Conservation (phyloP, 2,888 invertebrate genomes). For the Lottia scabra region DNA sequence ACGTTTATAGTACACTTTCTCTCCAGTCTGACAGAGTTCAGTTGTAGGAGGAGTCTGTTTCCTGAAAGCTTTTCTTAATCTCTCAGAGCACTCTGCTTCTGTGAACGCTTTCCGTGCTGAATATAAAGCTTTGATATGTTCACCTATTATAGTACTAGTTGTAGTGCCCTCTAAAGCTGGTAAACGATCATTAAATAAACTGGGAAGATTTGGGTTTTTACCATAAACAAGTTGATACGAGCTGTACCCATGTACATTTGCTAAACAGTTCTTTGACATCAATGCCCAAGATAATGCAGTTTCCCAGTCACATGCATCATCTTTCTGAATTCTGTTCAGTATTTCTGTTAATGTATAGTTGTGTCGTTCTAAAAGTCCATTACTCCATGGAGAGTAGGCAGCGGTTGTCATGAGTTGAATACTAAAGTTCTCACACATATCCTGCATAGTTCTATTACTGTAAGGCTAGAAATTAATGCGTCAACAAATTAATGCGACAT, state of each 20-base stretch:
- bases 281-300: slow-evolving; percentile 18
- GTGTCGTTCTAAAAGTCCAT: slow-evolving; percentile 12
- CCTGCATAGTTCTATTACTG: slow-evolving; percentile 15
- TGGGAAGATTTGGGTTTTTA: slow-evolving; percentile 22
- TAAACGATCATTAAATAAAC: slow-evolving; percentile 14
- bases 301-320: slow-evolving; percentile 23
- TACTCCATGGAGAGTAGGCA: slow-evolving; percentile 17
- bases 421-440: slow-evolving; percentile 29
- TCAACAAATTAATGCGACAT: no score
- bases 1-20: slow-evolving; percentile 8
- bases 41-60: slow-evolving; percentile 12
- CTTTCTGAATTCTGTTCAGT: slow-evolving; percentile 19
- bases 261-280: slow-evolving; percentile 14
- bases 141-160: slow-evolving; percentile 3
- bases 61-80: slow-evolving; percentile 19
- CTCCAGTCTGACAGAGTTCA: slow-evolving; percentile 12
- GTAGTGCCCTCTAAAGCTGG: slow-evolving; percentile 22
- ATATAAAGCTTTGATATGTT: slow-evolving; percentile 12
- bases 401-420: slow-evolving; percentile 17
- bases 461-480: no score
- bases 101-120: slow-evolving; percentile 7
- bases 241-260: slow-evolving; percentile 13
- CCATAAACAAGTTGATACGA: slow-evolving; percentile 23
- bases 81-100: slow-evolving; percentile 17
- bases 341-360: slow-evolving; percentile 21